Conservation (phyloP, 92 coral and sea anemone genomes). For the Virgularia gustaviana region DNA sequence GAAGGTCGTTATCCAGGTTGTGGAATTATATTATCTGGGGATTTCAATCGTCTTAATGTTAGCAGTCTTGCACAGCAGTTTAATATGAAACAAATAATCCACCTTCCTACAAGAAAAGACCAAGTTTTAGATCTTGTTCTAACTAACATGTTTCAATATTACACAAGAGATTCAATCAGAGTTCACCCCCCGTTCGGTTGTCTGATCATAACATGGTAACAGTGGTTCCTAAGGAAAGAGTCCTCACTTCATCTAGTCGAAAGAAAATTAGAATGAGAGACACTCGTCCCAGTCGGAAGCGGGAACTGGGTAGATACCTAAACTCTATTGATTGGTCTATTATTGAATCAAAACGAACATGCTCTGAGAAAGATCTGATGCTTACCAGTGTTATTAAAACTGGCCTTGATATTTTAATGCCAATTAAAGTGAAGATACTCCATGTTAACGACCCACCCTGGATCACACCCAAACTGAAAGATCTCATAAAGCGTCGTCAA, state of each 20-base stretch:
- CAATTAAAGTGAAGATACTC: neutral
- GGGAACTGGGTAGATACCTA: neutral
- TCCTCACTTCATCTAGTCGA: neutral
- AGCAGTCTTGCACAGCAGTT: constrained; percentile 26
- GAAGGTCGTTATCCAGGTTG: constrained; percentile 29
- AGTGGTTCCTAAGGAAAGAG: neutral
- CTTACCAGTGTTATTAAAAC: too few species aligned
- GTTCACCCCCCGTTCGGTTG: neutral
- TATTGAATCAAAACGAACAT: neutral
- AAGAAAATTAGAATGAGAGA: neutral
- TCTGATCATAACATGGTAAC: neutral
- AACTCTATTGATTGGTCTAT: neutral
- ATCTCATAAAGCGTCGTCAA: neutral
- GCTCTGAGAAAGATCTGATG: neutral
- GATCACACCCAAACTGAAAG: neutral
- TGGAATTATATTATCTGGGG: constrained; percentile 43
- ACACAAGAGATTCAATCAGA: too few species aligned
- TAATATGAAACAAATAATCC: constrained; percentile 27
- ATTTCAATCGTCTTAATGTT: constrained; percentile 45
- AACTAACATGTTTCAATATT: too few species aligned
- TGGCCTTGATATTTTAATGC: neutral
- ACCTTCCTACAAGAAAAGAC: constrained; percentile 32
- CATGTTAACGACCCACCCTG: neutral
- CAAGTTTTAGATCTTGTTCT: constrained; percentile 45
- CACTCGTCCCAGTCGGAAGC: neutral